Percentiles rank a stretch among this genome's conserved stretches.
phyloP scores from a whole-genome alignment of 2,797 vertebrate species.

The Tarsius wallacei region DNA sequence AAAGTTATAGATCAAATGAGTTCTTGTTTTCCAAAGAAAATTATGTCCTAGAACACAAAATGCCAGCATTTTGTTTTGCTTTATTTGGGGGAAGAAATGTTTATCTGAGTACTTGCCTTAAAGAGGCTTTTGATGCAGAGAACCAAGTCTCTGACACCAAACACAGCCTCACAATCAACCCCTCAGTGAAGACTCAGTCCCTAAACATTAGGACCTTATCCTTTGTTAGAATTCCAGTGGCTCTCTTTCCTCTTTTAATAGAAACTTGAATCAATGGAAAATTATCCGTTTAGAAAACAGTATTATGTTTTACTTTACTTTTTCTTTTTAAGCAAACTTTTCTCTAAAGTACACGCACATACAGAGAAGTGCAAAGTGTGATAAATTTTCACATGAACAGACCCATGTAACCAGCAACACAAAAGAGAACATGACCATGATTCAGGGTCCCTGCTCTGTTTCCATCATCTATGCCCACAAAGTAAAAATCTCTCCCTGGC shows the following conservation, averaged over 20 bases:
- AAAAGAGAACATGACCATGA: not conserved
- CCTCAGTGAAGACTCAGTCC: not conserved
- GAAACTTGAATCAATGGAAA: not conserved
- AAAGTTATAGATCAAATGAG: not conserved
- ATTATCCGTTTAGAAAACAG: slow-evolving; percentile 6
- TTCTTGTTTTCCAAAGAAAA: not conserved
- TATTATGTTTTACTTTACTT: not conserved
- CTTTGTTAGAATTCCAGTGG: not conserved
- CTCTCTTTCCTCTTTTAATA: not conserved
- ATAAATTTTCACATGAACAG: not conserved
- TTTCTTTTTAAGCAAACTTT: not conserved
- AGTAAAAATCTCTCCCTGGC: not conserved
- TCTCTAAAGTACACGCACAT: not conserved
- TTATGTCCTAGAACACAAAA: not conserved
- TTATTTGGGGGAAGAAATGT: not conserved
- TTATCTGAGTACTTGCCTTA: not conserved
- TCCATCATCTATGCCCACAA: too few relatives aligned
- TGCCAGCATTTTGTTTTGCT: not conserved
- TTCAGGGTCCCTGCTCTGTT: fast-evolving
- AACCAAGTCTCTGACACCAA: slow-evolving; percentile 15
- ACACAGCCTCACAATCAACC: not conserved
- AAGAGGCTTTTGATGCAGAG: not conserved
- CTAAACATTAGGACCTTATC: not conserved
- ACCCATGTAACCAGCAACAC: not conserved
- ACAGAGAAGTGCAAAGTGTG: not conserved